Conservation (phyloP, 2,888 invertebrate species). For the Chamaedrilus cognettii region DNA sequence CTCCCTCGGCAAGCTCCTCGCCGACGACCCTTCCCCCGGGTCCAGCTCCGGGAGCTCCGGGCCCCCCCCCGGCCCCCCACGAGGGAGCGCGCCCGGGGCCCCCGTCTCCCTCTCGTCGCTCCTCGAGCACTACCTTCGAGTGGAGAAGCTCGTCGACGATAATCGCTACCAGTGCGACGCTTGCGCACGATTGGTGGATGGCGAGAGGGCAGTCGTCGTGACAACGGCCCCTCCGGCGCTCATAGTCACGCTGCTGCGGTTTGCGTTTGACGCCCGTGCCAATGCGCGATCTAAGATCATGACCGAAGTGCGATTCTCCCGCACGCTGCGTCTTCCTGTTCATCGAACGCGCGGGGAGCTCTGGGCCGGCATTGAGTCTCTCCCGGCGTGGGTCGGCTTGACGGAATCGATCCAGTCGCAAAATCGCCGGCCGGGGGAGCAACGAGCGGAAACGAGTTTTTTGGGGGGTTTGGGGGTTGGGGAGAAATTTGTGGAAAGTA, state of each 20-base stretch:
- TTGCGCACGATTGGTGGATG: slow-evolving; percentile 76
- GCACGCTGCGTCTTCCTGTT: slow-evolving; percentile 52
- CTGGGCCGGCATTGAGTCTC: neutral
- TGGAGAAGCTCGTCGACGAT: slow-evolving; percentile 77
- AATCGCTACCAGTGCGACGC: slow-evolving; percentile 81
- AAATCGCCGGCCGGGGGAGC: neutral
- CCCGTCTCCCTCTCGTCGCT: too few species aligned
- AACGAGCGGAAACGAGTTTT: too few species aligned
- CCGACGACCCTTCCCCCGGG: too few species aligned
- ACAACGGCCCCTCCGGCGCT: slow-evolving; percentile 76
- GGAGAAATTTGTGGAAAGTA: neutral
- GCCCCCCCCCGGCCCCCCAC: too few species aligned
- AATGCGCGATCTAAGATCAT: slow-evolving; percentile 79
- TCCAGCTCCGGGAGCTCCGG: too few species aligned
- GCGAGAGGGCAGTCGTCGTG: slow-evolving; percentile 72
- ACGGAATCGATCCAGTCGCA: neutral
- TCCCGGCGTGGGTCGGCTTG: neutral
- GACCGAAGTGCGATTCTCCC: slow-evolving; percentile 60
- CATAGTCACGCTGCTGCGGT: slow-evolving; percentile 79
- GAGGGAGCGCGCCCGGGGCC: too few species aligned
- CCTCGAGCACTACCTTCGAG: slow-evolving; percentile 74
- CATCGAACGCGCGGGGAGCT: neutral
- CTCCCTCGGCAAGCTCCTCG: too few species aligned
- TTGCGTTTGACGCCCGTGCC: slow-evolving; percentile 72
- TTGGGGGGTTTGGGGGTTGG: neutral